phyloP scores from a whole-genome alignment of 2,888 invertebrate species.

The Apeira syringaria region DNA sequence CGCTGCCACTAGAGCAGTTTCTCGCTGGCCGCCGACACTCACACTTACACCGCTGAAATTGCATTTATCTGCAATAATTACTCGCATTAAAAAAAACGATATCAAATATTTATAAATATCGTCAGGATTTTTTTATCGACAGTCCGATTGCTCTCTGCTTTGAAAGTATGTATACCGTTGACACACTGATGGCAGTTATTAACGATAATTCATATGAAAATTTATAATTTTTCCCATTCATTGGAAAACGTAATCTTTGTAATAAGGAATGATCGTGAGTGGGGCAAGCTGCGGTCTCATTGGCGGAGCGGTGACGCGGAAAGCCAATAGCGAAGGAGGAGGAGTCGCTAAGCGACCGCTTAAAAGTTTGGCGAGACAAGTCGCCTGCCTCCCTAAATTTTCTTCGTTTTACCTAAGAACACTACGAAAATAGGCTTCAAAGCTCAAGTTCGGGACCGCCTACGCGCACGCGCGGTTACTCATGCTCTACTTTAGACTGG shows the following conservation, averaged over 20 bases:
- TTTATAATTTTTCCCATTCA: constrained; percentile 48
- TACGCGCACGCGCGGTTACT: neutral
- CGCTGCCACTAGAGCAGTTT: constrained; percentile 28
- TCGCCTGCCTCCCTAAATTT: constrained; percentile 55
- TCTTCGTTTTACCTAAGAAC: constrained; percentile 35
- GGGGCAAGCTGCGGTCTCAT: constrained; percentile 71
- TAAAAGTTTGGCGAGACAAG: constrained; percentile 66
- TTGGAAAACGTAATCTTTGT: constrained; percentile 63
- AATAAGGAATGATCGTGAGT: constrained; percentile 53
- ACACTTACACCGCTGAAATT: constrained; percentile 14
- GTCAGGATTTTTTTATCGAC: neutral
- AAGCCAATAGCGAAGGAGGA: constrained; percentile 75
- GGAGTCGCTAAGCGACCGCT: constrained; percentile 62
- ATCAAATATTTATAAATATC: neutral
- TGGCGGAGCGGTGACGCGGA: constrained; percentile 61
- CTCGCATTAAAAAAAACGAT: neutral
- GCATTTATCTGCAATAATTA: constrained; percentile 4
- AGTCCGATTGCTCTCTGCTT: neutral
- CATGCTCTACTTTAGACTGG: constrained; percentile 2
- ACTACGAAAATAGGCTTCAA: constrained; percentile 38
- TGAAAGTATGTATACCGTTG: constrained; percentile 16
- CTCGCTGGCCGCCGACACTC: constrained; percentile 28
- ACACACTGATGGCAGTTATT: constrained; percentile 18
- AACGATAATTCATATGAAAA: constrained; percentile 35
- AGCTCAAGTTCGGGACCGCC: constrained; percentile 18